Conservation (phyloP, 2,797 vertebrate species). For the Pangasius macronema region DNA sequence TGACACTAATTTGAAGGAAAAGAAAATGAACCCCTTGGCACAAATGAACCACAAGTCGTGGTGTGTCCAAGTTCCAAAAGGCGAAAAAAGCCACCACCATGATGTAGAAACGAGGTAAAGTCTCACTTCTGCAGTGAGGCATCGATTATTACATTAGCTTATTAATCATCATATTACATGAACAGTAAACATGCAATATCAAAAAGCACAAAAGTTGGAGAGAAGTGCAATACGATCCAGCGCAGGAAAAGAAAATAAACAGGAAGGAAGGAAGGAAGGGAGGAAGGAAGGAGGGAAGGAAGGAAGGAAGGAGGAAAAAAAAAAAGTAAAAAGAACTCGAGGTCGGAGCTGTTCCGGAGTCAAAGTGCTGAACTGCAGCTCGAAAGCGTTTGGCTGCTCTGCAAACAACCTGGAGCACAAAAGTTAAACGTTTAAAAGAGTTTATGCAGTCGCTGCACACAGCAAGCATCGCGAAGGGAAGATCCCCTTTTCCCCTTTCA, state of each 20-base stretch:
- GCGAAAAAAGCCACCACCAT: slow-evolving; percentile 72
- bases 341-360: slow-evolving; percentile 75
- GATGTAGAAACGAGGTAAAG: slow-evolving; percentile 66
- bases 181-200: slow-evolving; percentile 80
- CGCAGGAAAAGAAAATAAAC: slow-evolving; percentile 34
- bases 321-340: slow-evolving; percentile 52
- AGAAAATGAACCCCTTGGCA: slow-evolving; percentile 72
- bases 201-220: slow-evolving; percentile 77
- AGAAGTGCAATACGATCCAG: slow-evolving; percentile 78
- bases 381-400: slow-evolving; percentile 61
- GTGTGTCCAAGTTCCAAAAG: slow-evolving; percentile 64
- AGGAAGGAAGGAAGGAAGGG: too few relatives aligned
- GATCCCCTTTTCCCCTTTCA: slow-evolving; percentile 32
- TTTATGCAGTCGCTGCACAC: slow-evolving; percentile 68
- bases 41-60: slow-evolving; percentile 73
- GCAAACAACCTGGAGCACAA: slow-evolving; percentile 35
- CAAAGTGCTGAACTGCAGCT: slow-evolving; percentile 76
- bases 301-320: too few relatives aligned
- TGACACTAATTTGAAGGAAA: slow-evolving; percentile 58
- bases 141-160: slow-evolving; percentile 67
- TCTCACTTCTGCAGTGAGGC: slow-evolving; percentile 59
- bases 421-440: slow-evolving; percentile 42
- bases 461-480: slow-evolving; percentile 66
- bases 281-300: too few relatives aligned
- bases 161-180: slow-evolving; percentile 67